Percentiles rank a stretch among this genome's conserved stretches.
Evolutionary conservation across 1,140 invertebrate genomes (phyloP).

Genomic region (Cheumatopsyche charites): DNA sequence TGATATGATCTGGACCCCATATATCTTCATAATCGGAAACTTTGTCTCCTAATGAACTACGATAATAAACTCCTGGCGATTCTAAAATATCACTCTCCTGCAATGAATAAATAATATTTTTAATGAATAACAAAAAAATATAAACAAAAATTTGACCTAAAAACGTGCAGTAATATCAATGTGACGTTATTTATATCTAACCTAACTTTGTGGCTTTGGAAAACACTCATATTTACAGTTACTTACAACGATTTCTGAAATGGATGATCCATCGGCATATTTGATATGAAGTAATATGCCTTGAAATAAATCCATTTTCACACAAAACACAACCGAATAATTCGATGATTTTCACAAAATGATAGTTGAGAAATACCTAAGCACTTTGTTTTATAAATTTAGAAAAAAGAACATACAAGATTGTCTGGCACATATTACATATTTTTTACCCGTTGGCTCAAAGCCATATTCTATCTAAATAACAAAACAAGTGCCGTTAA

Average conservation of each 20-base stretch:
- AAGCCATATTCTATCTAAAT: conserved; percentile 21
- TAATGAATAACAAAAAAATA: background rate
- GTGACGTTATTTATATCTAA: background rate
- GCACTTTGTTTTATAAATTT: conserved; percentile 19
- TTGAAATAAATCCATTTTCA: conserved; percentile 23
- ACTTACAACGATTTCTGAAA: conserved; percentile 33
- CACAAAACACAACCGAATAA: background rate
- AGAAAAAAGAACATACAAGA: conserved; percentile 3
- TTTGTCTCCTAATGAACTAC: conserved; percentile 87
- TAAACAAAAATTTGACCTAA: conserved; percentile 10
- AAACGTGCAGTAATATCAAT: background rate
- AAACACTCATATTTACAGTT: background rate
- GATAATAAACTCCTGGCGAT: conserved; percentile 80
- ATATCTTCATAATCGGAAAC: conserved; percentile 95
- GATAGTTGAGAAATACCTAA: conserved; percentile 1
- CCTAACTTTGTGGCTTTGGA: background rate
- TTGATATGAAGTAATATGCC: conserved; percentile 23
- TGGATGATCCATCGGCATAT: conserved; percentile 28
- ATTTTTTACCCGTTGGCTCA: conserved; percentile 1
- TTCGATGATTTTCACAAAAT: background rate
- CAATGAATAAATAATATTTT: conserved; percentile 53
- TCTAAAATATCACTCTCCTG: conserved; percentile 85
- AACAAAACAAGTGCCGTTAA: conserved; percentile 32
- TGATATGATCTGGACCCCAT: conserved; percentile 76
- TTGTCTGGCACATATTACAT: conserved; percentile 26